Conservation (phyloP, 30 jellyfish, hydroid and myxozoan species). For the Turritopsis rubra region DNA sequence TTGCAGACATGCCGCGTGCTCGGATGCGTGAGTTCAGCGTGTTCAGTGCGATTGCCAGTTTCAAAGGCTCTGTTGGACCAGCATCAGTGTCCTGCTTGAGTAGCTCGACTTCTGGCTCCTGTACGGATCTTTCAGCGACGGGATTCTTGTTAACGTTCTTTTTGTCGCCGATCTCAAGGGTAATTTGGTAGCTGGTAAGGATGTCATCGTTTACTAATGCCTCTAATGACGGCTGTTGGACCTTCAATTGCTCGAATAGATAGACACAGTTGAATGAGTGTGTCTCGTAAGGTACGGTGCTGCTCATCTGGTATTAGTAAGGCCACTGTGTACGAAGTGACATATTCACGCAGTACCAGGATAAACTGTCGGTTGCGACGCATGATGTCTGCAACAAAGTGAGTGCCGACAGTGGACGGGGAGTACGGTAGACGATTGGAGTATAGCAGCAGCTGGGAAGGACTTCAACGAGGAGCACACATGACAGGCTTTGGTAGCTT, state of each 20-base stretch:
- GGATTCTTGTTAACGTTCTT: conserved; percentile 40
- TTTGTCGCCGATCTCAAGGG: conserved; percentile 31
- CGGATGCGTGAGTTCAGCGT: conserved; percentile 42
- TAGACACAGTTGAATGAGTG: conserved; percentile 13
- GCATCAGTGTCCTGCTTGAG: conserved; percentile 33
- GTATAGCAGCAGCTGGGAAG: too few species aligned
- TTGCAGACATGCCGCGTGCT: conserved; percentile 31
- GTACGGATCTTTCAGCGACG: conserved; percentile 49
- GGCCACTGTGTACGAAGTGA: too few species aligned
- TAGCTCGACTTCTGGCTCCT: conserved; percentile 36
- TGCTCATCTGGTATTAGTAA: too few species aligned
- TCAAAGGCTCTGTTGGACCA: not conserved
- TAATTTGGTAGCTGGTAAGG: conserved; percentile 10
- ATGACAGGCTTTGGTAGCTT: conserved; percentile 26
- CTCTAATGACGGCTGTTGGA: conserved; percentile 22
- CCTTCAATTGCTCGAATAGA: conserved; percentile 24
- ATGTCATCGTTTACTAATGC: conserved; percentile 5
- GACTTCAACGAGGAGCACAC: too few species aligned
- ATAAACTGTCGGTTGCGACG: conserved; percentile 34
- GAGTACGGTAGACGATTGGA: conserved; percentile 6
- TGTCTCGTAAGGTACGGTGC: too few species aligned
- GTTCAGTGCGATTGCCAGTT: conserved; percentile 36
- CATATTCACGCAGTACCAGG: conserved; percentile 32
- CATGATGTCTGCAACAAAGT: conserved; percentile 45
- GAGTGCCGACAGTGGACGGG: conserved; percentile 31